Base-by-base conservation (phyloP, 1,140 invertebrate genomes). In the Listronotus bonariensis region DNA sequence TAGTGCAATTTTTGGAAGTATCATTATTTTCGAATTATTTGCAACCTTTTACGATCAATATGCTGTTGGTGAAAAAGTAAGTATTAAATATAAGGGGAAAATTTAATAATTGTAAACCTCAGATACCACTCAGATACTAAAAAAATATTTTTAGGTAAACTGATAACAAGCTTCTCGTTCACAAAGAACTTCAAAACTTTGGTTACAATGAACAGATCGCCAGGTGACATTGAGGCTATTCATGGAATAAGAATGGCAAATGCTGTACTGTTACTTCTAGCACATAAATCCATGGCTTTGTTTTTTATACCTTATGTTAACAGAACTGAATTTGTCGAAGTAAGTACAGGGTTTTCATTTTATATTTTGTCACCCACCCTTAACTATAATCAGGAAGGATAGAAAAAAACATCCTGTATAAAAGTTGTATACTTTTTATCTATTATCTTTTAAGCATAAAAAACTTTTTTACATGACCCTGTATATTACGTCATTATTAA, bases 261-360 rank as follows among this genome's bases (percentile, higher is more conserved):
- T 69, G 88, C 88, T 6, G 51, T 87, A 0, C 82, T 87, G 69
- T 73, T 91, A 38, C 72, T 90, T 7, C 20, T 88, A 0, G 84
- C 87, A 0, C 89, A 91, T 67, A 91, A 91, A 73, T 88, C 87
- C 2, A 87, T 91, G 86, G 87, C 89, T 0, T 72, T 88, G 64
- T 88, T 90, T 38, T 90, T 87, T 70, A 84, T 83, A 60, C 88
- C 89, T 26, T 90, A 86, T 69, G 72, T 84, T 1, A 91, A 91
- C 65, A 84, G 89, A 65, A 88, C 87, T 1, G 77, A 80, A 42
- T 89, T 87, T 84, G 80, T 85, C 11, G 87, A 87, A 82, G 88
- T 89, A 77, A 76, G 63, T 59, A 20, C 17, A 41, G 34, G 36
- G 9, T 18, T 18, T 57, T 43, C n/a, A n/a, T n/a, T n/a, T n/a